A percentile compares a stretch with the other conserved stretches of the same genome.
Evolutionary conservation across 1,140 invertebrate species (phyloP).

Genomic region (Druon quercuslanigerum): DNA sequence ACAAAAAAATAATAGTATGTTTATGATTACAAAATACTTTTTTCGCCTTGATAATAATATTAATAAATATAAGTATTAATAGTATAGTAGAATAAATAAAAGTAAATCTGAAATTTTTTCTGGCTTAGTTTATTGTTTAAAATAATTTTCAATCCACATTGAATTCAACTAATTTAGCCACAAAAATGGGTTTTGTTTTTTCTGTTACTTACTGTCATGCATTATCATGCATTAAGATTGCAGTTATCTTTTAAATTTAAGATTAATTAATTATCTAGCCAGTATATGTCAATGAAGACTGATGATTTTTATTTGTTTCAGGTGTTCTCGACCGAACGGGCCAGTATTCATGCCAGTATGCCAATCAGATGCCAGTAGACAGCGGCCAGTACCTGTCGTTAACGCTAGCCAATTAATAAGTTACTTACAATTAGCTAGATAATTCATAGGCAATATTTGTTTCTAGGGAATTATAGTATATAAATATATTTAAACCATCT

Average conservation of each 20-base stretch:
- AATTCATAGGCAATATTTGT: constrained; percentile 37
- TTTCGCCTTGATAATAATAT: too few relatives aligned
- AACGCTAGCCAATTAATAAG: constrained; percentile 66
- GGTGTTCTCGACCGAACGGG: constrained; percentile 65
- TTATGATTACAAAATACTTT: too few relatives aligned
- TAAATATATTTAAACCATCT: background rate
- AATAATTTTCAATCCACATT: too few relatives aligned
- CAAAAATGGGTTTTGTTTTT: too few relatives aligned
- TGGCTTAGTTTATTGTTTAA: too few relatives aligned
- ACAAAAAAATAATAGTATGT: too few relatives aligned
- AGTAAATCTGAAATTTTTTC: too few relatives aligned
- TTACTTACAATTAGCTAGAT: constrained; percentile 60
- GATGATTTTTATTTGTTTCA: constrained; percentile 60
- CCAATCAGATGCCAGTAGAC: constrained; percentile 69
- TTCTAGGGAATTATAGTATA: too few relatives aligned
- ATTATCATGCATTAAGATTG: background rate
- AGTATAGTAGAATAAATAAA: too few relatives aligned
- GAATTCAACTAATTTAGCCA: too few relatives aligned
- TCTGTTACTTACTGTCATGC: too few relatives aligned
- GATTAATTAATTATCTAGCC: background rate
- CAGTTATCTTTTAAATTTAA: background rate
- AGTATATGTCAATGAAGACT: constrained; percentile 6
- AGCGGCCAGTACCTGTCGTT: constrained; percentile 62
- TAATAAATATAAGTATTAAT: too few relatives aligned
- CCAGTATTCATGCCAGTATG: constrained; percentile 75